A percentile compares a stretch with the other conserved stretches of the same genome.
phyloP scores from a whole-genome alignment of 2,113 vertebrate species.

The Arenaria interpres region DNA sequence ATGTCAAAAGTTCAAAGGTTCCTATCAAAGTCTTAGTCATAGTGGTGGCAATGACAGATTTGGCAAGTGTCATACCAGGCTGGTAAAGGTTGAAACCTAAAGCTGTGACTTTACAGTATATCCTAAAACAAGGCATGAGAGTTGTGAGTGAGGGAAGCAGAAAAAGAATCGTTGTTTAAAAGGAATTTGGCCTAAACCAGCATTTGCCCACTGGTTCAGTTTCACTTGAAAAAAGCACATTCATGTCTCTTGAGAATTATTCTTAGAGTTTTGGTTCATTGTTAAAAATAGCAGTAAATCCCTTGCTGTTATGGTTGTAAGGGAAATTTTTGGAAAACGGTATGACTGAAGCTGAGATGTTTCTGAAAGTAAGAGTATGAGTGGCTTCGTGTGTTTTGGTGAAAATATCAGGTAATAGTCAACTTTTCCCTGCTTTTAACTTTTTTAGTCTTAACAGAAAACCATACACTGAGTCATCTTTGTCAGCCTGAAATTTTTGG shows the following conservation, averaged over 20 bases:
- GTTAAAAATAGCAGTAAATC: background rate
- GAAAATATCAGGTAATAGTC: background rate
- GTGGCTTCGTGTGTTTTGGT: background rate
- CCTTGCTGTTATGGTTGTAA: background rate
- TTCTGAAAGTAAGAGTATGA: background rate
- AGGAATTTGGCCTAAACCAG: background rate
- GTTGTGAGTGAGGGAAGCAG: background rate
- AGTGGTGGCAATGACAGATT: background rate
- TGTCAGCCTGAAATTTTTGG: background rate
- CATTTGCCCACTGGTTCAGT: background rate
- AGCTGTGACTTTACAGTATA: background rate
- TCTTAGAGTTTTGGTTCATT: background rate
- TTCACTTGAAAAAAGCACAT: background rate
- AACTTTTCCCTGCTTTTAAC: background rate
- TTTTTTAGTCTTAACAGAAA: background rate
- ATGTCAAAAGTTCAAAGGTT: background rate
- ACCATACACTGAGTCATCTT: background rate
- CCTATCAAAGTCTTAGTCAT: fast-evolving
- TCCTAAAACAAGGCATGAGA: background rate
- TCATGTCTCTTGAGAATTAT: background rate
- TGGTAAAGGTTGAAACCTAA: background rate
- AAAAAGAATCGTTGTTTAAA: background rate
- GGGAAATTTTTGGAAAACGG: background rate
- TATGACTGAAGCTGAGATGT: background rate
- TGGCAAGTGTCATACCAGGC: background rate